A percentile compares a stretch with the other conserved stretches of the same genome.
phyloP scores from a whole-genome alignment of 2,888 invertebrate genomes.

The Panopea generosa region DNA sequence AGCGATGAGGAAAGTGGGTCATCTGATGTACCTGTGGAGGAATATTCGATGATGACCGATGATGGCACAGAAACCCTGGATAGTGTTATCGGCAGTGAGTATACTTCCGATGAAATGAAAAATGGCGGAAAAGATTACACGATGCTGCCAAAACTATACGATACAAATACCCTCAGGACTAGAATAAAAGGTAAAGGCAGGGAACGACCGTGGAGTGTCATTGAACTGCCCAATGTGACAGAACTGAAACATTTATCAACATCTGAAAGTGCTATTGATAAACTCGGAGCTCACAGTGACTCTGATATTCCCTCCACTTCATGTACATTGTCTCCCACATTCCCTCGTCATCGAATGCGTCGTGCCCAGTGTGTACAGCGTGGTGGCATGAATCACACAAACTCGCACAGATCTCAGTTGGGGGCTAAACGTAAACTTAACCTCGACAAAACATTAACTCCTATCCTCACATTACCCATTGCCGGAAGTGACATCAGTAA shows the following conservation, averaged over 20 bases:
- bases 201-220: conserved; percentile 94
- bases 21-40: conserved; percentile 70
- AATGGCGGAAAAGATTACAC: conserved; percentile 56
- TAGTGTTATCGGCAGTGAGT: conserved; percentile 76
- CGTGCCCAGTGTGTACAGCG: conserved; percentile 55
- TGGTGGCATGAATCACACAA: conserved; percentile 59
- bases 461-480: background rate
- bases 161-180: conserved; percentile 65
- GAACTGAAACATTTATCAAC: conserved; percentile 90
- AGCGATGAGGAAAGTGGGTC: conserved; percentile 78
- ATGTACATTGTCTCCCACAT: conserved; percentile 62
- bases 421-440: conserved; percentile 73
- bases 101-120: conserved; percentile 71
- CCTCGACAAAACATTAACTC: conserved; percentile 39
- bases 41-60: conserved; percentile 76
- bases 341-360: conserved; percentile 65
- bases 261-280: conserved; percentile 95
- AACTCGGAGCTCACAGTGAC: conserved; percentile 79
- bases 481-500: conserved; percentile 12
- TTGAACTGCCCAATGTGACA: conserved; percentile 91
- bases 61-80: conserved; percentile 78
- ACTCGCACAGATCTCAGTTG: conserved; percentile 58
- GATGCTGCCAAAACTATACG: conserved; percentile 64
- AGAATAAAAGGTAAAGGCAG: conserved; percentile 51
- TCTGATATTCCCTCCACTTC: conserved; percentile 61